phyloP scores from a whole-genome alignment of 2,888 invertebrate species.

The Drosophila monieri region DNA sequence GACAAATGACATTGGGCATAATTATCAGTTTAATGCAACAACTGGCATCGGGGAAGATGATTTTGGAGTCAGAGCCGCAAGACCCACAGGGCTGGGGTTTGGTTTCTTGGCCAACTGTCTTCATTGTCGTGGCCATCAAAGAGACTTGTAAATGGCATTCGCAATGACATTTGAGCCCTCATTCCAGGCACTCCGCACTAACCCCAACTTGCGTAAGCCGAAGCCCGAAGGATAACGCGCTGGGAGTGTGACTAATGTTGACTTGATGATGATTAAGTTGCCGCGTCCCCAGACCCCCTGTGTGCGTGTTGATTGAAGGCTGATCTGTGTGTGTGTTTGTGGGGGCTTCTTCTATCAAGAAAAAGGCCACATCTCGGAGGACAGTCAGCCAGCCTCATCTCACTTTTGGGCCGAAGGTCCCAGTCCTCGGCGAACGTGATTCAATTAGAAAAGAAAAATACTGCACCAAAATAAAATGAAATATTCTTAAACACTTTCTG shows the following conservation, averaged over 20 bases:
- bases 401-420: conserved; percentile 42
- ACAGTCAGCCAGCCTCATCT: conserved; percentile 2
- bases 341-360: conserved; percentile 58
- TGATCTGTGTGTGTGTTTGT: conserved; percentile 43
- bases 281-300: conserved; percentile 54
- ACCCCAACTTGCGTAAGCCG: conserved; percentile 17
- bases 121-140: conserved; percentile 68
- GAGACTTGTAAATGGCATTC: conserved; percentile 73
- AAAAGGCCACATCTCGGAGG: conserved; percentile 32
- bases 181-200: conserved; percentile 7
- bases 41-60: conserved; percentile 12
- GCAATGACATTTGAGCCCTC: conserved; percentile 62
- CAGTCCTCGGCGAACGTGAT: conserved; percentile 64
- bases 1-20: conserved; percentile 61
- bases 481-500: conserved; percentile 51
- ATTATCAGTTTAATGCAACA: conserved; percentile 65
- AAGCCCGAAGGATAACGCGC: conserved; percentile 59
- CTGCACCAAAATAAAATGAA: conserved; percentile 38
- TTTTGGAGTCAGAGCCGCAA: neutral
- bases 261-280: conserved; percentile 78
- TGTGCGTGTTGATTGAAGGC: conserved; percentile 57
- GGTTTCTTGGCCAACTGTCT: conserved; percentile 56
- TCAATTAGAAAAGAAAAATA: conserved; percentile 62
- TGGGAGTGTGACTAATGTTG: conserved; percentile 72
- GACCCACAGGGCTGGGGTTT: conserved; percentile 22